Conservation (phyloP, 1,140 invertebrate species). For the Papilio glaucus region DNA sequence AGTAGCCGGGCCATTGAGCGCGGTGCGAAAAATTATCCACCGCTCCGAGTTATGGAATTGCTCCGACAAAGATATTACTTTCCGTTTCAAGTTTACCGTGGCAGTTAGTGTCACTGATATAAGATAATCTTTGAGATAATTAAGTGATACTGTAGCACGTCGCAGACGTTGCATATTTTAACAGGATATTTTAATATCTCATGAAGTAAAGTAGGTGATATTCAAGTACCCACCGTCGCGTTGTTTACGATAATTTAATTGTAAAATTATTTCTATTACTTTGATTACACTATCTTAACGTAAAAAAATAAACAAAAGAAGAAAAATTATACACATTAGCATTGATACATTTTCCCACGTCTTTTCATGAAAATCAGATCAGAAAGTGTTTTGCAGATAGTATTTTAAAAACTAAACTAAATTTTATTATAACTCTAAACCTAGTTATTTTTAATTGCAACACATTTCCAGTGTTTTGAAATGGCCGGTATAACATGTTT, state of each 20-base stretch:
- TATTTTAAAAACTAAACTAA: too few relatives aligned
- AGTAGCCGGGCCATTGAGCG: constrained; percentile 63
- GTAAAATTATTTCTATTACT: constrained; percentile 38
- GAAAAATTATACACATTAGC: too few relatives aligned
- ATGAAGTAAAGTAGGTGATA: constrained; percentile 1
- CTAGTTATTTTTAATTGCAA: too few relatives aligned
- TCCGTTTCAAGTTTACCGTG: constrained; percentile 48
- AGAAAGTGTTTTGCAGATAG: too few relatives aligned
- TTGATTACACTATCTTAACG: constrained; percentile 25
- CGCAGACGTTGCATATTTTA: constrained; percentile 39
- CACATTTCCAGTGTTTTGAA: too few relatives aligned
- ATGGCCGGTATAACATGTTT: too few relatives aligned
- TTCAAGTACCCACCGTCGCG: constrained; percentile 41
- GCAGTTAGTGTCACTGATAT: constrained; percentile 41
- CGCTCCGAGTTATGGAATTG: constrained; percentile 61
- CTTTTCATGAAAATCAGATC: too few relatives aligned
- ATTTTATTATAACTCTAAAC: too few relatives aligned
- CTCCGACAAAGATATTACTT: constrained; percentile 61
- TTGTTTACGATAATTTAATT: constrained; percentile 46
- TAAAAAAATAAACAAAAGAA: too few relatives aligned
- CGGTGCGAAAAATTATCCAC: constrained; percentile 65
- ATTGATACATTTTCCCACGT: too few relatives aligned
- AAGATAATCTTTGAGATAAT: constrained; percentile 49
- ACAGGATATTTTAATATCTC: constrained; percentile 43
- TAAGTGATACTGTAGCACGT: constrained; percentile 47